These are phyloP conservation scores for Microplitis demolitor DNA, from an alignment of 1,140 invertebrate species.

Conservation along the genomic window DNA sequence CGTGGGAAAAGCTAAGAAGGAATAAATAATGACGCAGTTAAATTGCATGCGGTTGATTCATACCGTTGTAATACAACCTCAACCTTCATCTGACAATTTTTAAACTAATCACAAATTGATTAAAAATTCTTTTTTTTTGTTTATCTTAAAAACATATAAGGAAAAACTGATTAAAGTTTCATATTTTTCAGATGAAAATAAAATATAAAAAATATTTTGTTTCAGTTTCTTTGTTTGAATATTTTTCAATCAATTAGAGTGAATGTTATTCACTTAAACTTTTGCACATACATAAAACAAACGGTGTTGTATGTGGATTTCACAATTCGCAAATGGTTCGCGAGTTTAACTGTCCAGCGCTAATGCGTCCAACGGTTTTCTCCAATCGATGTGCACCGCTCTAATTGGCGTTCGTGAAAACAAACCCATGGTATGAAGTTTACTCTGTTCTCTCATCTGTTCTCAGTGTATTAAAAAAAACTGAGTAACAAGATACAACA, in stretches of 20 bases:
- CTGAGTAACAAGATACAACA: too few relatives aligned
- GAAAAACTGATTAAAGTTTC: too few relatives aligned
- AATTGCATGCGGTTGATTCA: conserved; percentile 17
- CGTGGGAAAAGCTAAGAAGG: conserved; percentile 1
- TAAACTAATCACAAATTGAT: too few relatives aligned
- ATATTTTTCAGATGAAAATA: too few relatives aligned
- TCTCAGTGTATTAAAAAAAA: background rate
- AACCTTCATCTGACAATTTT: conserved; percentile 5
- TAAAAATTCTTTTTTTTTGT: background rate
- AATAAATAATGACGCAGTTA: conserved; percentile 1
- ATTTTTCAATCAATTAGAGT: conserved; percentile 7
- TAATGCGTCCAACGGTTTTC: conserved; percentile 36
- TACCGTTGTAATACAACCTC: background rate
- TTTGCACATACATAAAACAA: background rate
- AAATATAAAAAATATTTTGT: background rate
- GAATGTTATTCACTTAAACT: background rate
- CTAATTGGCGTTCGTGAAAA: conserved; percentile 35
- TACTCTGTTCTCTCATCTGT: background rate
- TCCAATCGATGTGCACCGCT: conserved; percentile 31
- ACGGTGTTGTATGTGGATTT: conserved; percentile 9
- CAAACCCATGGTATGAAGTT: background rate
- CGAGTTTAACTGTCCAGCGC: conserved; percentile 31
- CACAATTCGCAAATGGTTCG: conserved; percentile 32
- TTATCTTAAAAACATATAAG: too few relatives aligned
- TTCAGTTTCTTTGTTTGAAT: background rate